phyloP scores from a whole-genome alignment of 2,888 invertebrate species.

The Anaspis maculata region DNA sequence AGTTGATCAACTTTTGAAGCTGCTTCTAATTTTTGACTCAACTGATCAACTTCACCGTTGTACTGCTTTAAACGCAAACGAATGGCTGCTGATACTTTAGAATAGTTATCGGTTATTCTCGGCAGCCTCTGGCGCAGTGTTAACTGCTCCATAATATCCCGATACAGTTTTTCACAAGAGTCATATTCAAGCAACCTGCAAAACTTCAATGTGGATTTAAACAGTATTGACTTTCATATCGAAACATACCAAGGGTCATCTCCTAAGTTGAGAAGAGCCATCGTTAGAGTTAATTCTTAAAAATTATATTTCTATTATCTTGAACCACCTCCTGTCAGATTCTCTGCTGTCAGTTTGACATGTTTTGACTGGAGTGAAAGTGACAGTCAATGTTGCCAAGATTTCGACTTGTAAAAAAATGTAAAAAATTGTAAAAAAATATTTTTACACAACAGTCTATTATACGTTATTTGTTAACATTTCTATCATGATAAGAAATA shows the following conservation, averaged over 20 bases:
- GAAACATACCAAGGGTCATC: slow-evolving; percentile 43
- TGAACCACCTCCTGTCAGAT: too few species aligned
- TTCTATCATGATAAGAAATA: too few species aligned
- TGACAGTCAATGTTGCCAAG: too few species aligned
- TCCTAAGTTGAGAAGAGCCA: slow-evolving; percentile 43
- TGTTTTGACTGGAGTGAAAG: too few species aligned
- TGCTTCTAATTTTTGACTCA: slow-evolving; percentile 49
- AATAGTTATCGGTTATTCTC: slow-evolving; percentile 48
- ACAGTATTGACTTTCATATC: too few species aligned
- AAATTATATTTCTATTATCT: too few species aligned
- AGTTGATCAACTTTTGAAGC: slow-evolving; percentile 41
- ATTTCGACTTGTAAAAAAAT: too few species aligned
- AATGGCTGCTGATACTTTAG: slow-evolving; percentile 51
- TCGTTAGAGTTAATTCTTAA: slow-evolving; percentile 20
- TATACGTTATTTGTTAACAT: too few species aligned
- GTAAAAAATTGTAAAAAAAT: too few species aligned
- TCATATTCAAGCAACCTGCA: slow-evolving; percentile 59
- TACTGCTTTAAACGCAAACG: slow-evolving; percentile 55
- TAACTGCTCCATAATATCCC: slow-evolving; percentile 55
- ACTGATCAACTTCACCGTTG: slow-evolving; percentile 49
- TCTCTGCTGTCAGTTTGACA: too few species aligned
- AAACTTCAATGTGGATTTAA: too few species aligned
- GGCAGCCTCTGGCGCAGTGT: slow-evolving; percentile 47
- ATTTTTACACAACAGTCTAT: too few species aligned
- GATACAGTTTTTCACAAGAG: slow-evolving; percentile 54